Percentiles rank a stretch among this genome's conserved stretches.
Evolutionary conservation across 1,140 invertebrate species (phyloP).

Genomic region (Limonius californicus): DNA sequence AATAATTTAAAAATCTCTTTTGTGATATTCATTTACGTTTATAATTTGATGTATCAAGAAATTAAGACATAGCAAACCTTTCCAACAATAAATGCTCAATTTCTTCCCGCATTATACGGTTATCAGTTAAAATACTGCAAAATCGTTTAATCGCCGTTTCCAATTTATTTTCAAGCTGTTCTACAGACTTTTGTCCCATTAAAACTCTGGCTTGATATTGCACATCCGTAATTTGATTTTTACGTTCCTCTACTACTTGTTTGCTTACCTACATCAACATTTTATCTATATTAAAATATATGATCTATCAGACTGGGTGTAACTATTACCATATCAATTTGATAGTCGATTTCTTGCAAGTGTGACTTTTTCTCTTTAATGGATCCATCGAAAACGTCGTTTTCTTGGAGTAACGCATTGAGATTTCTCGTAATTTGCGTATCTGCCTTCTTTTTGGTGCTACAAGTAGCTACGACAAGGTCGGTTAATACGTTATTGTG

Average conservation of each 20-base stretch:
- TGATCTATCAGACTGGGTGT: too few species aligned
- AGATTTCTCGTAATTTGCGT: neutral
- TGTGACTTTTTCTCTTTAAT: slow-evolving; percentile 46
- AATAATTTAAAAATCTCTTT: too few species aligned
- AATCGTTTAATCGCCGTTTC: slow-evolving; percentile 71
- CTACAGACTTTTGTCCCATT: slow-evolving; percentile 48
- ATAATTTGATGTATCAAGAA: too few species aligned
- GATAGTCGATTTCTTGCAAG: slow-evolving; percentile 49
- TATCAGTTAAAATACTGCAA: slow-evolving; percentile 68
- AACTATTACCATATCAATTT: slow-evolving; percentile 44
- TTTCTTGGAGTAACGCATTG: slow-evolving; percentile 29
- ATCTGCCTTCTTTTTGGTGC: slow-evolving; percentile 45
- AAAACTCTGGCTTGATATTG: slow-evolving; percentile 46
- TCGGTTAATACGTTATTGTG: slow-evolving; percentile 57
- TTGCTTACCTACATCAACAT: neutral
- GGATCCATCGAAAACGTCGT: slow-evolving; percentile 34
- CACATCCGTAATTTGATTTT: slow-evolving; percentile 47
- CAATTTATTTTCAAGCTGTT: slow-evolving; percentile 65
- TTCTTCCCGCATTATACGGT: slow-evolving; percentile 66
- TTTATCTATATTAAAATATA: too few species aligned
- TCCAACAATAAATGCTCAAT: slow-evolving; percentile 77
- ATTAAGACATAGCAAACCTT: slow-evolving; percentile 52
- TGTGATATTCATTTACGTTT: too few species aligned
- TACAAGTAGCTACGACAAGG: slow-evolving; percentile 51
- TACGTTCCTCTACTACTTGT: slow-evolving; percentile 44